Evolutionary conservation across 1,140 invertebrate species (phyloP).

Genomic region (Ganaspis sp.): DNA sequence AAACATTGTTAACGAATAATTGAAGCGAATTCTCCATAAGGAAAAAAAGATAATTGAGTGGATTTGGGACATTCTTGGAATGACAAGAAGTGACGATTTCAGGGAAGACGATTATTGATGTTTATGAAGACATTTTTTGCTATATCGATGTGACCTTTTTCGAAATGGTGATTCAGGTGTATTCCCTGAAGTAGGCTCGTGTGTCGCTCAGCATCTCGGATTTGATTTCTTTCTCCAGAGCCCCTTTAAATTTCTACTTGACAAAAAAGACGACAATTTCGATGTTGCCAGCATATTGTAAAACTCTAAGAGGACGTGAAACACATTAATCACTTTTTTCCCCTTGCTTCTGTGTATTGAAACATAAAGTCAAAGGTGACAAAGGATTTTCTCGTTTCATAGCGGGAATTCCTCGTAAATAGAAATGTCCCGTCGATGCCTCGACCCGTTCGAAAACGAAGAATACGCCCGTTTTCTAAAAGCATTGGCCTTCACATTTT

Average conservation of each 20-base stretch:
- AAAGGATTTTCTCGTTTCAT: constrained; percentile 30
- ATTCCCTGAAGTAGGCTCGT: constrained; percentile 25
- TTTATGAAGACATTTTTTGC: neutral
- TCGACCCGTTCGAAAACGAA: constrained; percentile 25
- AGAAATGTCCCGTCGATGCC: constrained; percentile 19
- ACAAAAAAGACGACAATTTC: constrained; percentile 18
- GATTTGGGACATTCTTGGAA: neutral
- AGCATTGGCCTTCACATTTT: constrained; percentile 15
- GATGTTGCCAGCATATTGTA: constrained; percentile 13
- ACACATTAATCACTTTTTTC: constrained; percentile 19
- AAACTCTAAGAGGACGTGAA: constrained; percentile 11
- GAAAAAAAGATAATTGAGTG: neutral
- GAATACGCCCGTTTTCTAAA: constrained; percentile 25
- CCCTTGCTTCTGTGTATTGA: constrained; percentile 14
- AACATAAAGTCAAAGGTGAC: constrained; percentile 26
- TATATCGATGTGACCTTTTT: neutral
- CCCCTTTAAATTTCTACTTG: constrained; percentile 14
- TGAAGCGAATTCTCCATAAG: neutral
- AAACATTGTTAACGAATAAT: neutral
- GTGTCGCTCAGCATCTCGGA: neutral
- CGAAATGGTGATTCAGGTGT: constrained; percentile 19
- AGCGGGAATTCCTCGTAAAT: constrained; percentile 28
- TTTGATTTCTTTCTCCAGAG: constrained; percentile 8
- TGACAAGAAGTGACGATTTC: neutral
- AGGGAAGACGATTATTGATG: neutral